phyloP scores from a whole-genome alignment of 2,888 invertebrate genomes.

The Acanthosoma haemorrhoidale region DNA sequence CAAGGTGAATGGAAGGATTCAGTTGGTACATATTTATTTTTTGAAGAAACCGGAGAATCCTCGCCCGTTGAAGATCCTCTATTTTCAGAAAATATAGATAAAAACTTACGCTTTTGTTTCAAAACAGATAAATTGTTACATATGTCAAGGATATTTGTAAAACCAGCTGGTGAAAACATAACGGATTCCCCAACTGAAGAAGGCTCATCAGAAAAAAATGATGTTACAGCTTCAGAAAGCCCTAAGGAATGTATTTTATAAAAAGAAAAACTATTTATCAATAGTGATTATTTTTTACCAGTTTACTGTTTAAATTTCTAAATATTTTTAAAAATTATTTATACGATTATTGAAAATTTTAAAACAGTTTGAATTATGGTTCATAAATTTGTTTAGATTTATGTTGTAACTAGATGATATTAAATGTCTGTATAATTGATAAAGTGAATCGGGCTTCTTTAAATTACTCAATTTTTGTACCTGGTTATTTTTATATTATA shows the following conservation, averaged over 20 bases:
- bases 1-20: constrained; percentile 63
- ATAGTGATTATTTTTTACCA: too few relatives aligned
- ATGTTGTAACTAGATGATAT: too few relatives aligned
- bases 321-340: too few relatives aligned
- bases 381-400: too few relatives aligned
- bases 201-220: not conserved
- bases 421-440: too few relatives aligned
- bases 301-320: too few relatives aligned
- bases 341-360: too few relatives aligned
- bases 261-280: too few relatives aligned
- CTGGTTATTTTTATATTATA: too few relatives aligned
- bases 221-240: not conserved
- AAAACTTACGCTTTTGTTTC: constrained; percentile 56
- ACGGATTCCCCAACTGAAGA: not conserved
- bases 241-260: not conserved
- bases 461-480: too few relatives aligned
- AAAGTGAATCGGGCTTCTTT: too few relatives aligned
- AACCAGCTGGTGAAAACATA: constrained; percentile 44
- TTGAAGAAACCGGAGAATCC: constrained; percentile 55
- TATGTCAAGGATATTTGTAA: constrained; percentile 63
- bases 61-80: constrained; percentile 45
- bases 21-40: constrained; percentile 68
- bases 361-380: too few relatives aligned
- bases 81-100: constrained; percentile 44
- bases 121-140: constrained; percentile 62